phyloP scores from a whole-genome alignment of 2,113 vertebrate species.

The Murina feae region DNA sequence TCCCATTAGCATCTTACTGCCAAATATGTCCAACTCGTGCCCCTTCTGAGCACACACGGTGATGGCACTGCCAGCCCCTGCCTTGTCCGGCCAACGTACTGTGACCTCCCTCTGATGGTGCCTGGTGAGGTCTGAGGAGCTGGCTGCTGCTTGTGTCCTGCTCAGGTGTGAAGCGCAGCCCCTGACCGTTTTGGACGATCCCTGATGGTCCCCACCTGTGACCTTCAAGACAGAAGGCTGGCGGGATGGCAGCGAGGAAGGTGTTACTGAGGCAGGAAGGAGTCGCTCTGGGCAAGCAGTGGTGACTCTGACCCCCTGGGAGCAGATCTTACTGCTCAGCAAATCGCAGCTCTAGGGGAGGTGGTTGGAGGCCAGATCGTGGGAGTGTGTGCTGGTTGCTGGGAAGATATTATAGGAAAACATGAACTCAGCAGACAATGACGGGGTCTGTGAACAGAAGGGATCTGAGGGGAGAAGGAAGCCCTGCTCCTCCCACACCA shows the following conservation, averaged over 20 bases:
- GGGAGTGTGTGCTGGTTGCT: fast-evolving
- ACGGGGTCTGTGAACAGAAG: neutral
- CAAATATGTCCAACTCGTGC: fast-evolving
- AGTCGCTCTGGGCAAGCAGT: neutral
- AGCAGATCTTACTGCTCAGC: too few species aligned
- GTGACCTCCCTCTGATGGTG: fast-evolving
- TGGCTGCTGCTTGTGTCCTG: neutral
- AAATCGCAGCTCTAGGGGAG: neutral
- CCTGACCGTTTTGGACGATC: neutral
- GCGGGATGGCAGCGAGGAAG: fast-evolving
- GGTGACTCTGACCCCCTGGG: fast-evolving
- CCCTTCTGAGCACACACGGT: neutral
- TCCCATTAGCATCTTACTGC: fast-evolving
- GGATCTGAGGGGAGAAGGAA: neutral
- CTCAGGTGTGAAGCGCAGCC: neutral
- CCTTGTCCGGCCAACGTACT: fast-evolving
- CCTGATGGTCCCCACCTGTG: fast-evolving
- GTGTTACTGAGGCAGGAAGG: fast-evolving
- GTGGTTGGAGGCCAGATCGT: neutral
- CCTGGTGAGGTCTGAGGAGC: fast-evolving
- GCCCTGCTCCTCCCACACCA: neutral
- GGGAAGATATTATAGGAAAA: fast-evolving
- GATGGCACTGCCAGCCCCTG: fast-evolving
- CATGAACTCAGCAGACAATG: neutral
- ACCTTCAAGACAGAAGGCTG: neutral